Evolutionary conservation across 2,888 invertebrate genomes (phyloP).

Genomic region (Lacanobia oleracea): DNA sequence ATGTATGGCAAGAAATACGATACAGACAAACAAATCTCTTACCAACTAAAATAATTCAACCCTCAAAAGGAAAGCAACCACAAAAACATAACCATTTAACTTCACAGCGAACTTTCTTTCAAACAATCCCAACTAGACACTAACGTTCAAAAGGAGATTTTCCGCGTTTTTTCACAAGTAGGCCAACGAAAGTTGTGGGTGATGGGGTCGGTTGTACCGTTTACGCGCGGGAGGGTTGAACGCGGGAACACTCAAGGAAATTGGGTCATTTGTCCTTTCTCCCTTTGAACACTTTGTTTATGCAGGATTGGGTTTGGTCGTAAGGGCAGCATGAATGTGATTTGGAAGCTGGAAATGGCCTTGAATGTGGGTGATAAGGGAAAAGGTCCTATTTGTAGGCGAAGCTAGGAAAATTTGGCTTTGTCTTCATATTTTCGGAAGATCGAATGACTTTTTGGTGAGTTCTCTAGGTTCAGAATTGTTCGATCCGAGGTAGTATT

Average conservation of each 20-base stretch:
- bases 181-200: conserved; percentile 68
- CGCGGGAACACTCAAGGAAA: conserved; percentile 80
- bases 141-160: conserved; percentile 60
- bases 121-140: conserved; percentile 41
- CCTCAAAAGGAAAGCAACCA: conserved; percentile 26
- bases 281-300: conserved; percentile 73
- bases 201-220: conserved; percentile 68
- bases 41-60: conserved; percentile 10
- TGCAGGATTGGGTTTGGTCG: conserved; percentile 71
- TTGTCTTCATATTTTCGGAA: neutral
- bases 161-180: conserved; percentile 76
- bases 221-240: conserved; percentile 82
- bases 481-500: too few relatives aligned
- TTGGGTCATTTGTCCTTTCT: conserved; percentile 88
- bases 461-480: neutral
- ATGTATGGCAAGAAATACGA: neutral
- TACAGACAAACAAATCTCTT: neutral
- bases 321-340: conserved; percentile 59
- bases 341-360: conserved; percentile 62
- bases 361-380: conserved; percentile 54
- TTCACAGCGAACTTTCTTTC: conserved; percentile 46
- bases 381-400: conserved; percentile 1
- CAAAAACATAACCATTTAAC: conserved; percentile 20
- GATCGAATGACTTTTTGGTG: neutral
- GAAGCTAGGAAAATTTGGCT: neutral